Evolutionary conservation across 2,888 invertebrate genomes (phyloP), one percentile per base, ranked within the genome.

Genomic region (Drosophila ustulata): DNA sequence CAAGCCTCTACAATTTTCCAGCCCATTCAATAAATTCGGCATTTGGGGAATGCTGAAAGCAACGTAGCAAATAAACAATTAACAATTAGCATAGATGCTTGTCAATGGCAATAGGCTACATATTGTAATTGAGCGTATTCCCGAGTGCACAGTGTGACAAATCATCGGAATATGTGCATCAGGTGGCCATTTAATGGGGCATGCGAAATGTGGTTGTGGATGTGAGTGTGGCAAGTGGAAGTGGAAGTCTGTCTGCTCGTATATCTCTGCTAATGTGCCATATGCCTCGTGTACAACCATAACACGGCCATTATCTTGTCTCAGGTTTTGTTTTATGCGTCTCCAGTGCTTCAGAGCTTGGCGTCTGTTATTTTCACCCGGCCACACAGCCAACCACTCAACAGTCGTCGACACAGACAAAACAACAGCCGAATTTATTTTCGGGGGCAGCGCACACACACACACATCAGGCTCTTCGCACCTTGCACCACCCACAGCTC

Each of bases 271-370:
- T 76, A 71, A 64, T 75, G 66, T 71, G 78, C 68, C 82, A 86
- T 81, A 82, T 82, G 87, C 68, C 66, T 51, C 51, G 34, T 63
- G 66, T 80, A 66, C 64, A 62, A 69, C 66, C 64, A 78, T 75
- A 72, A 72, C 77, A 76, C 58, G 56, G 67, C 79, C 84, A 82
- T 86, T 82, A 82, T 79, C 79, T 81, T 70, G 83, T 58, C 84
- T 66, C 75, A 63, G 59, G 79, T 71, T 71, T 79, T 72, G 72
- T 66, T 80, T 81, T 74, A 74, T 78, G 76, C 78, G 73, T 71
- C 80, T 80, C 72, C 67, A 53, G 72, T 47, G 61, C 53, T 3
- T 32, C 32, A 32, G 32, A 6, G 32, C 32, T 9, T 76, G 75
- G 59, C 75, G 63, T 67, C 75, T 66, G 55, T 52, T 66, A 13